Base-by-base conservation (phyloP, 2,113 vertebrate species). In the Odocoileus virginianus region DNA sequence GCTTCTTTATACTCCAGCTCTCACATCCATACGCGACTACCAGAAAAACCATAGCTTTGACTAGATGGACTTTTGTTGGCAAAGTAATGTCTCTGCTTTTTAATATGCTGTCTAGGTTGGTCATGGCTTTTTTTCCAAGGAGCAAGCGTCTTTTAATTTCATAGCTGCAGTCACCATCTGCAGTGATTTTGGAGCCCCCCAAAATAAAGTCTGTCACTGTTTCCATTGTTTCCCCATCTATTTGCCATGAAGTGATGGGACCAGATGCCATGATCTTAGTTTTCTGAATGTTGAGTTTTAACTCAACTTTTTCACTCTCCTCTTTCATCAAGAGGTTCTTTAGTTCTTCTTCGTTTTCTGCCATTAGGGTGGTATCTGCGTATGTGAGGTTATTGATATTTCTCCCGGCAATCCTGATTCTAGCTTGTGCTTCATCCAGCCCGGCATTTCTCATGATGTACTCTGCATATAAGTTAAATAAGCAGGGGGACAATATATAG, bases 381-480 rank as follows among this genome's bases (percentile, higher is more conserved):
- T 36, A 36, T 36, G 36, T 67, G 17, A 36, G 17, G 8, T 67
- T 36, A 36, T 5, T 36, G 64, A 67, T 67, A 21, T 67, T 67
- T 67, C 64, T 67, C n/a, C n/a, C 8, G 0, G 7, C 17, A 67
- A 36, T 5, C 64, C 11, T 67, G 64, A 67, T 67, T 67, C 64
- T 8, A 67, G 17, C 8, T 36, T 67, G 17, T 21, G n/a, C n/a
- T 67, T 21, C n/a, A 36, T 36, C 64, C n/a, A 67, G 64, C 17
- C 33, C 0, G 0, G 17, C 33, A 21, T 67, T 36, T 67, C 33
- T 67, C 64, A 36, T 0, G 8, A 67, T 67, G n/a, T 36, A 67
- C n/a, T 67, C n/a, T 67, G 64, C 33, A 67, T 36, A 5, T 5
- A 67, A 67, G 64, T 67, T 36, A 67, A 67, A 67, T 36, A 36